A percentile compares a stretch with the other conserved stretches of the same genome.
Evolutionary conservation across 1,140 invertebrate species (phyloP).

Genomic region (Drosophila equinoxialis): DNA sequence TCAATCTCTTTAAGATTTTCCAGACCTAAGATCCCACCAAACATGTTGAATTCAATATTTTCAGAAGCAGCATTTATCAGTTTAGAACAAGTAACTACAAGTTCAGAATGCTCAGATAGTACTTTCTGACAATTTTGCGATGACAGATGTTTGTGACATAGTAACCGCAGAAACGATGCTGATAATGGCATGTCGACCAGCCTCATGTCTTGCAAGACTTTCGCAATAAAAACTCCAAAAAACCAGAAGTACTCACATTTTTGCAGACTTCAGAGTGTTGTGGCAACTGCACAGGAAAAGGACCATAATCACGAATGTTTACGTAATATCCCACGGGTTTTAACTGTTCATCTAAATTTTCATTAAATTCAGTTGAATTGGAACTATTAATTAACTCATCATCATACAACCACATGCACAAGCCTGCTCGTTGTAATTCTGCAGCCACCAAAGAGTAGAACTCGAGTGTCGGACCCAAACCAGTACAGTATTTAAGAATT

Average conservation of each 20-base stretch:
- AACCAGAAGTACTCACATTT: conserved; percentile 94
- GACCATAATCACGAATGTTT: conserved; percentile 88
- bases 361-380: background rate
- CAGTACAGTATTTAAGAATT: conserved; percentile 98
- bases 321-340: conserved; percentile 97
- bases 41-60: conserved; percentile 84
- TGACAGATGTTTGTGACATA: conserved; percentile 93
- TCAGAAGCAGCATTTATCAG: conserved; percentile 70
- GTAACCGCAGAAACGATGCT: conserved; percentile 96
- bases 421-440: conserved; percentile 95
- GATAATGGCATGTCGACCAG: conserved; percentile 98
- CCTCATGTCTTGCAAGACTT: conserved; percentile 97
- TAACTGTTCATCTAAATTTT: conserved; percentile 84
- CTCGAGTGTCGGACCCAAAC: conserved; percentile 98
- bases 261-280: conserved; percentile 91
- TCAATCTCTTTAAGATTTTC: conserved; percentile 95
- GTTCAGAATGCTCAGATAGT: conserved; percentile 89
- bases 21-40: conserved; percentile 87
- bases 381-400: conserved; percentile 75
- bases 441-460: conserved; percentile 97
- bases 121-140: conserved; percentile 79
- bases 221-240: conserved; percentile 97
- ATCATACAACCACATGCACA: conserved; percentile 97
- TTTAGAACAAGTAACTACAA: conserved; percentile 74
- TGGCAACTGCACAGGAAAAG: conserved; percentile 97